Evolutionary conservation across 2,888 invertebrate species (phyloP), one percentile per base, ranked within the genome.

Genomic region (Dolomedes plantarius): DNA sequence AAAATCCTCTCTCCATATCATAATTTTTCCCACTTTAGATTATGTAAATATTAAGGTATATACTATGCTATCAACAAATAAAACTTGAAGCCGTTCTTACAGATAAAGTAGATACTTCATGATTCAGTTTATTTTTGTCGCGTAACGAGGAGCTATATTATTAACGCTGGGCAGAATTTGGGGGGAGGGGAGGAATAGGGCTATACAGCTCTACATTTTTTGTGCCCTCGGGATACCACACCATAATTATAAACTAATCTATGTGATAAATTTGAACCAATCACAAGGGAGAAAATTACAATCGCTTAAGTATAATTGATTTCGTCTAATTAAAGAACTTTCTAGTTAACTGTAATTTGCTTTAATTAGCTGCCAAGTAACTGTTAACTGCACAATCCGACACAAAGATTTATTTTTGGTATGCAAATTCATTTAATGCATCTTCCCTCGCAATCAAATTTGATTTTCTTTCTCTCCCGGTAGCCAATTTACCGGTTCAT

Each of bases 401-500:
- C 41, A 16, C 16, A 16, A 46, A 46, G 41, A 46, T 46, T 46
- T 46, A 46, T 46, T 46, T 46, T 46, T 46, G 41, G 41, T 46
- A 46, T 46, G 41, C 41, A 46, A 46, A 46, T 46, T 46, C 41
- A 46, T 46, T 46, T 46, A 46, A 9, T 46, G 41, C 41, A 46
- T 46, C 41, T 16, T 46, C 41, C 16, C 2, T 46, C 41, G 41
- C 2, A 11, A 46, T 46, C 41, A 9, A 16, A 46, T 46, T 46
- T 46, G 41, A 46, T 46, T 13, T 46, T 36, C 6, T 36, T 46
- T 13, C 41, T n/a, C 41, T 46, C 41, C 41, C 16, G 41, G 41
- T 46, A 46, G 41, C 41, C 41, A 6, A 46, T 46, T 46, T 46
- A 46, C 41, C 41, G 41, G 41, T 46, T 46, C 41, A 46, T 9